Conservation (phyloP, 1,140 invertebrate genomes). For the Delia radicum region DNA sequence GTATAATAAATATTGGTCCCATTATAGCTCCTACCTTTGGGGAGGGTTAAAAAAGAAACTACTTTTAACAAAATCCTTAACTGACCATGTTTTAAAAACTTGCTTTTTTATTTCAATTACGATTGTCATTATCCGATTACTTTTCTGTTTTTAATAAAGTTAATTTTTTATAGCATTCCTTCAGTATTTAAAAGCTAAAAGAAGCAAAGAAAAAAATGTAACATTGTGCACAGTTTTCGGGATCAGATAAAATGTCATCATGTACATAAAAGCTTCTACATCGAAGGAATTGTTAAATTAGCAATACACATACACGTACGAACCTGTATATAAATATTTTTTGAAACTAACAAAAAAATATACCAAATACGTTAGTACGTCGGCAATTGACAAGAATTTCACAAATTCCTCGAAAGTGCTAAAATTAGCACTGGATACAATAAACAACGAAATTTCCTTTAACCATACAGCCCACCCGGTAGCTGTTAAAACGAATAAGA, state of each 20-base stretch:
- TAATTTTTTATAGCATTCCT: not conserved
- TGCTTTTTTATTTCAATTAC: constrained; percentile 2
- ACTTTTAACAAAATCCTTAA: no score
- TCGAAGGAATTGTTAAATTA: constrained; percentile 54
- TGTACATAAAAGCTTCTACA: constrained; percentile 56
- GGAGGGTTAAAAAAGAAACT: no score
- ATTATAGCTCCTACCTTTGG: no score
- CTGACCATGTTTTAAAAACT: no score
- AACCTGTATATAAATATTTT: not conserved
- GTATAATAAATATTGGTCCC: no score
- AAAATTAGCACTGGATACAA: constrained; percentile 29
- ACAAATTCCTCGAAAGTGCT: constrained; percentile 30
- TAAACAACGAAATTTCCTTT: not conserved
- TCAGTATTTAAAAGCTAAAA: not conserved
- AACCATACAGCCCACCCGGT: constrained; percentile 4
- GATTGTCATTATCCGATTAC: constrained; percentile 3
- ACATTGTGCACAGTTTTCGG: constrained; percentile 53
- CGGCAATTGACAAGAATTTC: constrained; percentile 30
- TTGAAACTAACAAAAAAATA: not conserved
- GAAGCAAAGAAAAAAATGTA: not conserved
- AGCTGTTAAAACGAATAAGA: not conserved
- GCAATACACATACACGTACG: constrained; percentile 3
- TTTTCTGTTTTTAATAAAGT: not conserved
- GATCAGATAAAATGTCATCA: constrained; percentile 57
- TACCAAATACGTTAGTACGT: not conserved